A percentile compares a stretch with the other conserved stretches of the same genome.
Conservation (phyloP, 2,113 vertebrate species). For the Nymphicus hollandicus region DNA sequence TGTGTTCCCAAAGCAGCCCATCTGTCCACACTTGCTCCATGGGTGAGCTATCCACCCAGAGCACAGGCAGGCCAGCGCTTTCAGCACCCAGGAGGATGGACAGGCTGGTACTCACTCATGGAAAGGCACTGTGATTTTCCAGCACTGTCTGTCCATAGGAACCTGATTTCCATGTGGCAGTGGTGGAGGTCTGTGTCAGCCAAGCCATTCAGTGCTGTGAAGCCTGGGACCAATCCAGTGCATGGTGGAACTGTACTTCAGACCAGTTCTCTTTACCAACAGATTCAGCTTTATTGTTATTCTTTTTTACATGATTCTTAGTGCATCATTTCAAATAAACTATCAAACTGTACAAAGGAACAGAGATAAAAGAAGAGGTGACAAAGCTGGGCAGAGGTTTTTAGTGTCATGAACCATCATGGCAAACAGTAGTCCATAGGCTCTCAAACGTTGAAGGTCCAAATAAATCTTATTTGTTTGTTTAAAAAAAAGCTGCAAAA, state of each 20-base stretch:
- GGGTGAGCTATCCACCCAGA: background rate
- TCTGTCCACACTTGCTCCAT: background rate
- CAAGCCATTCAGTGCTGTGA: background rate
- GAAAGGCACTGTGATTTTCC: background rate
- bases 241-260: background rate
- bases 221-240: background rate
- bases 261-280: slow-evolving; percentile 86
- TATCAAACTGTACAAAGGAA: slow-evolving; percentile 72
- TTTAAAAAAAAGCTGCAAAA: slow-evolving; percentile 62
- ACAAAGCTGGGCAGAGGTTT: slow-evolving; percentile 49
- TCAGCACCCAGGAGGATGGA: background rate
- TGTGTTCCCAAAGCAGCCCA: background rate
- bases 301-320: slow-evolving; percentile 80
- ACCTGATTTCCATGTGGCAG: background rate
- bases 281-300: slow-evolving; percentile 90
- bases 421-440: slow-evolving; percentile 51
- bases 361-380: slow-evolving; percentile 59
- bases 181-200: background rate
- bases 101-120: background rate
- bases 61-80: background rate
- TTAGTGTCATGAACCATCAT: slow-evolving; percentile 42
- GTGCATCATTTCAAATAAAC: slow-evolving; percentile 70
- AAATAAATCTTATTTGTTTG: slow-evolving; percentile 33
- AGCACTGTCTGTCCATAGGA: background rate
- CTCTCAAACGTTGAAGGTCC: background rate